Conservation (phyloP, 2,113 vertebrate genomes). For the Phodopus roborovskii region DNA sequence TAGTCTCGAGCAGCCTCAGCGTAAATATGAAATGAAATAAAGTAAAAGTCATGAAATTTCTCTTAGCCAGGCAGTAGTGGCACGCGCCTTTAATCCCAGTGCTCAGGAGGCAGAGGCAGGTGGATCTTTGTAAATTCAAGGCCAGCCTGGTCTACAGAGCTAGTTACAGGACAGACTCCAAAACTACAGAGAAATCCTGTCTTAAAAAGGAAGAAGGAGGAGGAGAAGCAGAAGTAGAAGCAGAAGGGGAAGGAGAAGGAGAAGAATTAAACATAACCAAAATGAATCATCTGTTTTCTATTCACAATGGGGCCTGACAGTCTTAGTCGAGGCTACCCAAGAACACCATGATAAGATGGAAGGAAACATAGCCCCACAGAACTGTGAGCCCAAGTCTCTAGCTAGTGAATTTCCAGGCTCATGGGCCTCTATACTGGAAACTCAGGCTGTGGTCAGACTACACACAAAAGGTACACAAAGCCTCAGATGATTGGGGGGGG, state of each 20-base stretch:
- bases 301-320: neutral
- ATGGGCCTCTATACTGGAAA: neutral
- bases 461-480: neutral
- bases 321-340: neutral
- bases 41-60: neutral
- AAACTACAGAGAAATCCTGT: neutral
- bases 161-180: neutral
- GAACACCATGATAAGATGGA: neutral
- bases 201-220: neutral
- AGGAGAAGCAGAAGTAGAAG: neutral
- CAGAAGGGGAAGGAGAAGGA: neutral
- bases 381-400: neutral
- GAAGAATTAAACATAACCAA: neutral
- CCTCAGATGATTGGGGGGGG: neutral
- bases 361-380: neutral
- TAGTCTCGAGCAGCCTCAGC: neutral
- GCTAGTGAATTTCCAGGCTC: neutral
- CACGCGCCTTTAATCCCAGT: neutral
- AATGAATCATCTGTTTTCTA: neutral
- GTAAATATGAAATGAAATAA: neutral
- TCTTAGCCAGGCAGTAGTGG: neutral
- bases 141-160: neutral
- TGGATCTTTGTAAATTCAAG: neutral
- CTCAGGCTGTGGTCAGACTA: neutral
- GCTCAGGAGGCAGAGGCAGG: neutral